Conservation (phyloP, 2,888 invertebrate species). For the Leistus spinibarbis region DNA sequence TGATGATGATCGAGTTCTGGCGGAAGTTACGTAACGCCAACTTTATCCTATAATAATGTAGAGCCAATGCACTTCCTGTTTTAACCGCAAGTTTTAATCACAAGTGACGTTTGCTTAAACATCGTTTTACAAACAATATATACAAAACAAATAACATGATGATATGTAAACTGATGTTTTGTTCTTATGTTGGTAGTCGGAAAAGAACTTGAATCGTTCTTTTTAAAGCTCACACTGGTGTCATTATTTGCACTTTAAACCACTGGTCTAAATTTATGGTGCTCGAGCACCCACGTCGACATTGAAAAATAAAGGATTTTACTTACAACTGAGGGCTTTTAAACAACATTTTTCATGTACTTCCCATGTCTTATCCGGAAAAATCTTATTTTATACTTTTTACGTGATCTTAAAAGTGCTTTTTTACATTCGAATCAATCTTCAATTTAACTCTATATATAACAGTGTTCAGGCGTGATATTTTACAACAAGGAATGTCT, state of each 20-base stretch:
- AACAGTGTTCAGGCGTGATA: too few relatives aligned
- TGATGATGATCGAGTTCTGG: neutral
- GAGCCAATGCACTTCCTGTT: neutral
- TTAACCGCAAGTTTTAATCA: neutral
- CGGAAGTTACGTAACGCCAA: neutral
- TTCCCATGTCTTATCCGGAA: neutral
- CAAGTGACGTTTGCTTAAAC: neutral
- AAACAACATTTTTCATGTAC: neutral
- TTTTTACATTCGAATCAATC: neutral
- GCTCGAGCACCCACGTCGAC: neutral
- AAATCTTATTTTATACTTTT: neutral
- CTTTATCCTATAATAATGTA: neutral
- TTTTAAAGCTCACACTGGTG: neutral
- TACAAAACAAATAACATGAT: neutral
- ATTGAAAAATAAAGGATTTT: neutral
- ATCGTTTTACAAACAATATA: neutral
- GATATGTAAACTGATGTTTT: too few relatives aligned
- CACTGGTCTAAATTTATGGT: neutral
- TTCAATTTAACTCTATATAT: too few relatives aligned
- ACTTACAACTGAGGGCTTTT: neutral
- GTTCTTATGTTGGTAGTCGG: too few relatives aligned
- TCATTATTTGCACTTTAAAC: neutral
- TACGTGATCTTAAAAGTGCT: neutral
- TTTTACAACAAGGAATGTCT: too few relatives aligned
- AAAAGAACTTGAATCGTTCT: neutral